Evolutionary conservation across 2,113 vertebrate species (phyloP).

Genomic region (Mohoua ochrocephala): DNA sequence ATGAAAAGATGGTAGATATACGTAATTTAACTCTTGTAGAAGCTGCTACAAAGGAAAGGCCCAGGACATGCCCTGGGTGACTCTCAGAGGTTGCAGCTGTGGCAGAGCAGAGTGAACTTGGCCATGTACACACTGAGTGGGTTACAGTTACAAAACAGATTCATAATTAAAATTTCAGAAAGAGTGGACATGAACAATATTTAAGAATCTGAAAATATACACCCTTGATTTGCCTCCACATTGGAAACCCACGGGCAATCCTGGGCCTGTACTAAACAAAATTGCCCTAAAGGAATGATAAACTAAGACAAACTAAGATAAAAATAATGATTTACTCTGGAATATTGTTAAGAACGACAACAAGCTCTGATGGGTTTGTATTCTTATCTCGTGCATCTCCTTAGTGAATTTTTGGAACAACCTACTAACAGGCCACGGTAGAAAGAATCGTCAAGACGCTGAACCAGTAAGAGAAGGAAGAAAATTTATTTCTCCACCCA

Average conservation of each 20-base stretch:
- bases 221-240: background rate
- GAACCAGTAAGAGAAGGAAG: background rate
- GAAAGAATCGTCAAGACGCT: background rate
- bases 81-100: background rate
- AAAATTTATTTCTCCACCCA: background rate
- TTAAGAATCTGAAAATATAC: background rate
- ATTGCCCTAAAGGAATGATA: background rate
- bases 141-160: background rate
- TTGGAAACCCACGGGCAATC: fast-evolving
- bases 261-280: background rate
- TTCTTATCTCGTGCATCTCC: background rate
- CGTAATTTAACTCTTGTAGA: background rate
- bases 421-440: fast-evolving
- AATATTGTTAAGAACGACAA: background rate
- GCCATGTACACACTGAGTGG: background rate
- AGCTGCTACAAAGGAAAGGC: background rate
- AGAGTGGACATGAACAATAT: background rate
- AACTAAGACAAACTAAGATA: background rate
- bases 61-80: background rate
- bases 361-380: background rate
- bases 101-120: background rate
- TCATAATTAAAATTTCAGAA: background rate
- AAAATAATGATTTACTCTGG: background rate
- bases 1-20: background rate
- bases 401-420: background rate